Percentiles rank a stretch among this genome's conserved stretches.
Evolutionary conservation across 2,113 vertebrate species (phyloP).

Genomic region (Hyperopisus bebe): DNA sequence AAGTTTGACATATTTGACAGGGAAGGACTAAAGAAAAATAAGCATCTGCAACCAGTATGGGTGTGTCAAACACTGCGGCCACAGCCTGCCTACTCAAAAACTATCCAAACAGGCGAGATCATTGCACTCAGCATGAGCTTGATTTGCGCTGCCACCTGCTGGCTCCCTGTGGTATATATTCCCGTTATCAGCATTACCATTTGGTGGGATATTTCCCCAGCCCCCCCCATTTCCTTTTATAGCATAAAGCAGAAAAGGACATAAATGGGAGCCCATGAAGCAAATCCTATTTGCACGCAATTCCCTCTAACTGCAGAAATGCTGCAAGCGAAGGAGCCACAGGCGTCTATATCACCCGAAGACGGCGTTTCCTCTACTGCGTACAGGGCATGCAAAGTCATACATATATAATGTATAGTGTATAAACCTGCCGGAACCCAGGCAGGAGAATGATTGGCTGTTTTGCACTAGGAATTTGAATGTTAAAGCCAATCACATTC

Average conservation of each 20-base stretch:
- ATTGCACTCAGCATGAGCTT: background rate
- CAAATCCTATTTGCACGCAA: background rate
- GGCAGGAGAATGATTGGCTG: background rate
- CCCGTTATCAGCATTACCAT: background rate
- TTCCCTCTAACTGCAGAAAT: background rate
- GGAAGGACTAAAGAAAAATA: background rate
- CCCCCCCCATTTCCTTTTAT: background rate
- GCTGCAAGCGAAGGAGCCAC: background rate
- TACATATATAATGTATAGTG: background rate
- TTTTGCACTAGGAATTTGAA: background rate
- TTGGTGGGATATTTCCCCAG: background rate
- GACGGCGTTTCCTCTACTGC: background rate
- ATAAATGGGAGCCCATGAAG: background rate
- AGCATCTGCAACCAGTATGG: background rate
- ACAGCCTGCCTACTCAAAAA: background rate
- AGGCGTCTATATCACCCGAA: background rate
- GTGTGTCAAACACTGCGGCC: background rate
- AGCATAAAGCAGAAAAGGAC: background rate
- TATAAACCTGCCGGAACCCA: background rate
- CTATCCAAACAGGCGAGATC: background rate
- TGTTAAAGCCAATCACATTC: background rate
- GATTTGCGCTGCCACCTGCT: constrained; percentile 5
- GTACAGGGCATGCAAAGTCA: background rate
- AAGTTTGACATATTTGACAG: background rate
- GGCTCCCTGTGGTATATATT: background rate